Evolutionary conservation across 1,140 invertebrate genomes (phyloP).

Genomic region (Drosophila leontia): DNA sequence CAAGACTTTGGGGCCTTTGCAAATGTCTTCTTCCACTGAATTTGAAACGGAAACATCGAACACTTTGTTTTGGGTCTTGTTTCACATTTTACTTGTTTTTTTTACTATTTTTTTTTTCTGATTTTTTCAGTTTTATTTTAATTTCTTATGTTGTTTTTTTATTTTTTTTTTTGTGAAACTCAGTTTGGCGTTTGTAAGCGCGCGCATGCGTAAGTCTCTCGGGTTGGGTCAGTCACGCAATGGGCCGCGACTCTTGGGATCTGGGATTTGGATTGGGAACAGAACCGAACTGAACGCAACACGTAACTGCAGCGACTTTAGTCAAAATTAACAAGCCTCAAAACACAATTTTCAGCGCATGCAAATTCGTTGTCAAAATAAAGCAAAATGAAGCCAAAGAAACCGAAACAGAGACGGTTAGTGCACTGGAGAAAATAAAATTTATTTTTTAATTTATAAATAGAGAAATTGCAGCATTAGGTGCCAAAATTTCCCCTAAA

Average conservation of each 20-base stretch:
- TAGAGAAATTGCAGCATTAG: not conserved
- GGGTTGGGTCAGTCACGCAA: conserved; percentile 72
- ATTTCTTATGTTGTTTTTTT: not conserved
- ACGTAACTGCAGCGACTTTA: conserved; percentile 70
- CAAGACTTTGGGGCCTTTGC: conserved; percentile 40
- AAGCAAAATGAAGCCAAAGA: conserved; percentile 34
- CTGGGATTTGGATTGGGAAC: conserved; percentile 30
- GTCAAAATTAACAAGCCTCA: conserved; percentile 82
- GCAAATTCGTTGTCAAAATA: conserved; percentile 84
- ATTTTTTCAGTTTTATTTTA: conserved; percentile 21
- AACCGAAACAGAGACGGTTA: conserved; percentile 44
- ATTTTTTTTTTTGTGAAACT: conserved; percentile 53
- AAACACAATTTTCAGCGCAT: conserved; percentile 82
- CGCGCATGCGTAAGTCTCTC: conserved; percentile 80
- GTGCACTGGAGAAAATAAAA: conserved; percentile 5
- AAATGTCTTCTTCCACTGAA: conserved; percentile 83
- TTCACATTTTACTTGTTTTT: conserved; percentile 71
- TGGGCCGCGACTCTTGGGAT: conserved; percentile 43
- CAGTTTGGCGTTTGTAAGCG: conserved; percentile 75
- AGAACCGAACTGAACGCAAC: conserved; percentile 43
- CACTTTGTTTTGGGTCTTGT: conserved; percentile 83
- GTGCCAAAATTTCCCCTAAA: too few species aligned
- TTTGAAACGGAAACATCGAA: conserved; percentile 83
- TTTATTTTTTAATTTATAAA: not conserved
- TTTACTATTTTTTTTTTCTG: conserved; percentile 26